Evolutionary conservation across 2,797 vertebrate species (phyloP).

Genomic region (Danio albolineatus): DNA sequence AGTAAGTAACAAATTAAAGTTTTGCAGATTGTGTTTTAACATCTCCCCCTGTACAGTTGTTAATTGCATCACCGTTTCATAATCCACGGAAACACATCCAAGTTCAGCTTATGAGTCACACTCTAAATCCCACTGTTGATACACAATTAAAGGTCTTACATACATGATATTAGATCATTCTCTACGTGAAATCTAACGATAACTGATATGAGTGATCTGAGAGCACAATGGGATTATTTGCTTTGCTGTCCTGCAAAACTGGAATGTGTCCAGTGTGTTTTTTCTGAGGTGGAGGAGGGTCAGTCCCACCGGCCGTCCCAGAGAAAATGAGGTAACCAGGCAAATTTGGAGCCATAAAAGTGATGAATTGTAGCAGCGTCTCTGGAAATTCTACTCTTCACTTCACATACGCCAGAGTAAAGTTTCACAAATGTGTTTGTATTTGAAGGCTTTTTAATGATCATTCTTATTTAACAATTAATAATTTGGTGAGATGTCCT

Average conservation of each 20-base stretch:
- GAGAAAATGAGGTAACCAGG: constrained; percentile 60
- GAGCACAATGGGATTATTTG: constrained; percentile 14
- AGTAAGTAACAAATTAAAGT: constrained; percentile 66
- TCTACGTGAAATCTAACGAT: neutral
- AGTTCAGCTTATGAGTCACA: constrained; percentile 5
- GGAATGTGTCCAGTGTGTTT: constrained; percentile 41
- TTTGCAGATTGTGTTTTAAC: neutral
- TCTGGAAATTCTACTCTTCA: constrained; percentile 5
- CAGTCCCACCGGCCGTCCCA: neutral
- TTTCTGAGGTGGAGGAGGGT: constrained; percentile 28
- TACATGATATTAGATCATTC: neutral
- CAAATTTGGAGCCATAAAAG: constrained; percentile 9
- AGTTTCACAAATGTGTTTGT: neutral
- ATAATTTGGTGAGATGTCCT: no score
- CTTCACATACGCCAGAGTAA: neutral
- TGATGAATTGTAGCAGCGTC: neutral
- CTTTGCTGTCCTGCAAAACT: constrained; percentile 25
- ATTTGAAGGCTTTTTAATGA: neutral
- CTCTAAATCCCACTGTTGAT: neutral
- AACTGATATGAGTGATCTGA: neutral
- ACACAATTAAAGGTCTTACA: neutral
- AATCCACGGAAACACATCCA: neutral
- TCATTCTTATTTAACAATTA: neutral
- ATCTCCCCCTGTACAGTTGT: neutral
- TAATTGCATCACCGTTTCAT: neutral